phyloP scores from a whole-genome alignment of 64 coral and sea anemone genomes.

The Actinia tenebrosa region DNA sequence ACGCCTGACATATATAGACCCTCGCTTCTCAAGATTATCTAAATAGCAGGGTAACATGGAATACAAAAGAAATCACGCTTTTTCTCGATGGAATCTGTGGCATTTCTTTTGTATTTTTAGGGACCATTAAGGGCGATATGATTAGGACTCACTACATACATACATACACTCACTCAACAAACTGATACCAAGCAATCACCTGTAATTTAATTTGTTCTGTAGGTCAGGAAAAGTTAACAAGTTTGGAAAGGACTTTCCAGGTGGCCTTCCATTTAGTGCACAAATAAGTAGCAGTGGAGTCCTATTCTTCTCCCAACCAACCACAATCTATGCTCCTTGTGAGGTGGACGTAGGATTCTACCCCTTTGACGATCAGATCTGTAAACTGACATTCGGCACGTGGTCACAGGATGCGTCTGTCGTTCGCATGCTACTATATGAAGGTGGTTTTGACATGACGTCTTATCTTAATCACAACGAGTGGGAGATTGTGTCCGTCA shows the following conservation, averaged over 20 bases:
- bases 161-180: too few species aligned
- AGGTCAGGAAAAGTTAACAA: conserved; percentile 43
- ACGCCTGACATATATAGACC: too few species aligned
- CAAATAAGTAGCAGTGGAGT: conserved; percentile 27
- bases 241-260: conserved; percentile 37
- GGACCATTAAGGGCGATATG: too few species aligned
- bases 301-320: conserved; percentile 46
- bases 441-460: conserved; percentile 35
- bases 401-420: conserved; percentile 55
- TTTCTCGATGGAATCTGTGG: too few species aligned
- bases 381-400: conserved; percentile 55
- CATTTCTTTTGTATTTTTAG: too few species aligned
- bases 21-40: too few species aligned
- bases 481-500: conserved; percentile 59
- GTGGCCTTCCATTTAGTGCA: conserved; percentile 38
- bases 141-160: too few species aligned
- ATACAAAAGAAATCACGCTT: too few species aligned
- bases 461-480: conserved; percentile 58
- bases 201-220: neutral
- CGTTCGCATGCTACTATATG: conserved; percentile 27
- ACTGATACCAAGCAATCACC: neutral
- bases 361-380: conserved; percentile 84
- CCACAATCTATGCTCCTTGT: conserved; percentile 54
- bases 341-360: conserved; percentile 58
- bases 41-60: too few species aligned